Percentiles rank a stretch among this genome's conserved stretches.
Evolutionary conservation across 2,888 invertebrate species (phyloP).

Genomic region (Sinopyrophorus schimmeli): DNA sequence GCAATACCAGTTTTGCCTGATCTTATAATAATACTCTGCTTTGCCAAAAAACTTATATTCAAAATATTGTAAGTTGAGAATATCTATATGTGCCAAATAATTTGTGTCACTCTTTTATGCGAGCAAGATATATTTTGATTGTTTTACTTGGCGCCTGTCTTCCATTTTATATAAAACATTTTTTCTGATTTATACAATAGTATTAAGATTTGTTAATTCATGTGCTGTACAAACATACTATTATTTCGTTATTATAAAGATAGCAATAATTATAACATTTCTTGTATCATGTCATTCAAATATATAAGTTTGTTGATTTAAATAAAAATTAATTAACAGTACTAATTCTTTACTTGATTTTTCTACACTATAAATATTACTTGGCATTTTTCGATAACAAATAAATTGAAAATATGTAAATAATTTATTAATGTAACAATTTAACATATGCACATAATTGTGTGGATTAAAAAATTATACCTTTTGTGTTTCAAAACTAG

Average conservation of each 20-base stretch:
- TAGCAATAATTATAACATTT: constrained; percentile 31
- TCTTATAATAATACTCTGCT: constrained; percentile 49
- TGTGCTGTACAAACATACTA: constrained; percentile 14
- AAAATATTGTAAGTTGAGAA: constrained; percentile 26
- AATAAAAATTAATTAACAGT: constrained; percentile 26
- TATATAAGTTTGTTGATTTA: constrained; percentile 32
- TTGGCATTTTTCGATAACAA: too few species aligned
- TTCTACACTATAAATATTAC: too few species aligned
- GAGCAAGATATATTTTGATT: constrained; percentile 35
- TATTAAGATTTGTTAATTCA: constrained; percentile 10
- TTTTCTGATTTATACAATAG: constrained; percentile 14
- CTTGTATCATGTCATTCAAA: constrained; percentile 25
- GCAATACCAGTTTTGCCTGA: constrained; percentile 54
- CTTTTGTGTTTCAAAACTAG: too few species aligned
- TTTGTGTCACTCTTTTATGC: constrained; percentile 37
- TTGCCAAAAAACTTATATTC: constrained; percentile 41
- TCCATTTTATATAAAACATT: constrained; percentile 45
- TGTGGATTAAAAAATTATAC: too few species aligned
- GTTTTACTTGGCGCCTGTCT: constrained; percentile 46
- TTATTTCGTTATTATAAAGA: constrained; percentile 25
- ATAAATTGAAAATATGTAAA: too few species aligned
- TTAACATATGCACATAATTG: too few species aligned
- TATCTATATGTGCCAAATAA: constrained; percentile 38
- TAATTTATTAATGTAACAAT: too few species aligned
- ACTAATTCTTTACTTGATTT: constrained; percentile 7